Evolutionary conservation across 2,888 invertebrate species (phyloP).

Genomic region (Lasioglossum lativentre): DNA sequence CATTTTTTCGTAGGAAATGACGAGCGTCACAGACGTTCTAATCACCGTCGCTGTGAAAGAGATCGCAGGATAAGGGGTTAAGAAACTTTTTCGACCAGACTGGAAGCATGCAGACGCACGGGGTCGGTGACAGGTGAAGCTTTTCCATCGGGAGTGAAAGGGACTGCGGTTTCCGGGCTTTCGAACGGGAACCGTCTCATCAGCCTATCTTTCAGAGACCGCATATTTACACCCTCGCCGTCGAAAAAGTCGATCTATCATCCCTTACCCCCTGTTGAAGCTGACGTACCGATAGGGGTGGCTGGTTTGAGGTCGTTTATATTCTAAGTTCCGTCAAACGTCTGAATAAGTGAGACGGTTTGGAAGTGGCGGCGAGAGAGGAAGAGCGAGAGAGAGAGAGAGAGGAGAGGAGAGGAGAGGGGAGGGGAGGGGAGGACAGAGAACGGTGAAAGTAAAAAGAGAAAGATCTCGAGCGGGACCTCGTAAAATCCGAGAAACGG

Average conservation of each 20-base stretch:
- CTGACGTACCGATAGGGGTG: conserved; percentile 71
- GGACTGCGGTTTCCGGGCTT: conserved; percentile 4
- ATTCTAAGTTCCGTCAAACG: conserved; percentile 72
- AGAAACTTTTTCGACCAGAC: background rate
- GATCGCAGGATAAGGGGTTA: background rate
- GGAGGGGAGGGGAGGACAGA: conserved; percentile 11
- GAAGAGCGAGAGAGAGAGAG: background rate
- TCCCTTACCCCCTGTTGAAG: conserved; percentile 63
- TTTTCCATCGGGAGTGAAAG: background rate
- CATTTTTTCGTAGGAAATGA: background rate
- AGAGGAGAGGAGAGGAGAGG: conserved; percentile 1
- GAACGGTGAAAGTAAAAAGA: conserved; percentile 38
- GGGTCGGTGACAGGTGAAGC: background rate
- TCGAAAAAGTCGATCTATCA: conserved; percentile 75
- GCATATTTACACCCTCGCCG: conserved; percentile 64
- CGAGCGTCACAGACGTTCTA: background rate
- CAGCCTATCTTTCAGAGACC: conserved; percentile 54
- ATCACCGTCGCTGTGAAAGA: background rate
- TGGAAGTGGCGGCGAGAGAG: background rate
- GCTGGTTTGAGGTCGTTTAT: conserved; percentile 70
- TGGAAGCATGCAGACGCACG: background rate
- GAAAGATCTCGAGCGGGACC: conserved; percentile 60
- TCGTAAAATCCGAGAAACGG: conserved; percentile 75
- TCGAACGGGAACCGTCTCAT: conserved; percentile 42
- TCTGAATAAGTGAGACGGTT: conserved; percentile 56